Evolutionary conservation across 2,888 invertebrate genomes (phyloP).

Genomic region (Arrhopalites spinosus): DNA sequence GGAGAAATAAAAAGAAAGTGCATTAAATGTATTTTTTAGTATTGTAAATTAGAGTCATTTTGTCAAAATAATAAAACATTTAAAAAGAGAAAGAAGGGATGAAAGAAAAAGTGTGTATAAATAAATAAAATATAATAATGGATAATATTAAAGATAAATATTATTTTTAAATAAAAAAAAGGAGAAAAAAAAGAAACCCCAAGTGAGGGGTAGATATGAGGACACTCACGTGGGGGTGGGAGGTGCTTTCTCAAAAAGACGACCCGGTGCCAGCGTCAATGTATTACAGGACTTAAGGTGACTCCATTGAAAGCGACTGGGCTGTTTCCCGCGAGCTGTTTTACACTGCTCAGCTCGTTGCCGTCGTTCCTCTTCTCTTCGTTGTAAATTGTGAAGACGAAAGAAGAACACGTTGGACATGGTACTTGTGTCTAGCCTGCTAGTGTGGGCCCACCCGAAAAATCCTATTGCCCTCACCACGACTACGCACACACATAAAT

Average conservation of each 20-base stretch:
- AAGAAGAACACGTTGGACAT: slow-evolving; percentile 79
- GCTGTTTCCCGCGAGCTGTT: slow-evolving; percentile 49
- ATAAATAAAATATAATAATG: no score
- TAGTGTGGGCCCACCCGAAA: slow-evolving; percentile 29
- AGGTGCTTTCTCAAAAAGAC: slow-evolving; percentile 73
- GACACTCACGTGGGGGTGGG: background rate
- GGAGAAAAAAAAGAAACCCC: no score
- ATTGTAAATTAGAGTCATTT: no score
- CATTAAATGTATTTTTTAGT: no score
- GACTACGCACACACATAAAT: slow-evolving; percentile 22
- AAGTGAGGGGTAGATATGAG: no score
- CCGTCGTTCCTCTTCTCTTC: slow-evolving; percentile 78
- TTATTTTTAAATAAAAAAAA: no score
- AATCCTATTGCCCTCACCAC: slow-evolving; percentile 22
- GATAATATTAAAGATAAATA: no score
- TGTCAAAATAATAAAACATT: no score
- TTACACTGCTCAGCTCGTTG: slow-evolving; percentile 60
- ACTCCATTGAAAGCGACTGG: slow-evolving; percentile 54
- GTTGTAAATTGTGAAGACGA: slow-evolving; percentile 87
- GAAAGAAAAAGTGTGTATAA: no score
- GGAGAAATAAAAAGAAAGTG: slow-evolving; percentile 59
- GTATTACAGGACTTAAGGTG: slow-evolving; percentile 56
- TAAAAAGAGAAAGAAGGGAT: no score
- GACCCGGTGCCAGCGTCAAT: slow-evolving; percentile 58
- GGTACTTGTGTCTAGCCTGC: slow-evolving; percentile 29